phyloP scores from a whole-genome alignment of 2,113 vertebrate species.

The Coptodon bakossiorum region DNA sequence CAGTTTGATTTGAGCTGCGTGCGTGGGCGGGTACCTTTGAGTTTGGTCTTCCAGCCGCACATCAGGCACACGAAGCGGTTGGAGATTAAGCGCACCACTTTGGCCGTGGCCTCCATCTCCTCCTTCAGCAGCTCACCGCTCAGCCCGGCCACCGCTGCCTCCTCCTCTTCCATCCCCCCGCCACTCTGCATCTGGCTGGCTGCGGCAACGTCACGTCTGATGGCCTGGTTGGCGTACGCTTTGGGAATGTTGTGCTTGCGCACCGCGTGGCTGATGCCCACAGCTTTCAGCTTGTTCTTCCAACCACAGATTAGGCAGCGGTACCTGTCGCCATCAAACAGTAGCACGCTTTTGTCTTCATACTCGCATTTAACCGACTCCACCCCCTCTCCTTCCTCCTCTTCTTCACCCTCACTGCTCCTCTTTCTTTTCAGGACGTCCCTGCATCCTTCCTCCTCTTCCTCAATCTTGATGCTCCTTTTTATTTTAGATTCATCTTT shows the following conservation, averaged over 20 bases:
- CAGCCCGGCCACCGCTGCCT: background rate
- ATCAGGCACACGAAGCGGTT: constrained; percentile 47
- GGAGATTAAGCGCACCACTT: constrained; percentile 20
- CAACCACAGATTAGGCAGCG: constrained; percentile 53
- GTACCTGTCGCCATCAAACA: background rate
- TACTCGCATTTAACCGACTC: background rate
- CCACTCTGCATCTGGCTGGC: background rate
- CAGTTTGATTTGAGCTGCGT: background rate
- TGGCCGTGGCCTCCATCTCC: constrained; percentile 34
- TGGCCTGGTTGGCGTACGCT: background rate
- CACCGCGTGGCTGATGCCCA: constrained; percentile 31
- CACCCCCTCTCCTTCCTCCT: background rate
- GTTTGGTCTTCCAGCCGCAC: constrained; percentile 59
- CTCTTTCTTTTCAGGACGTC: background rate
- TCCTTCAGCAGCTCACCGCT: constrained; percentile 33
- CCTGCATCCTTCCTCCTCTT: background rate
- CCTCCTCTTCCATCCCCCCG: constrained; percentile 4
- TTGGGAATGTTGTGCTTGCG: constrained; percentile 49
- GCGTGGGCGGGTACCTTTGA: constrained; percentile 14
- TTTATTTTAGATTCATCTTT: background rate
- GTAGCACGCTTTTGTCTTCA: background rate
- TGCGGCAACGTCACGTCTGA: background rate
- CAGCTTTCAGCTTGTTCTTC: constrained; percentile 21
- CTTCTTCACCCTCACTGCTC: background rate
- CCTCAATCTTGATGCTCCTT: background rate